Percentiles rank a stretch among this genome's conserved stretches.
Conservation (phyloP, 2,888 invertebrate species). For the Acanthacorydalis orientalis region DNA sequence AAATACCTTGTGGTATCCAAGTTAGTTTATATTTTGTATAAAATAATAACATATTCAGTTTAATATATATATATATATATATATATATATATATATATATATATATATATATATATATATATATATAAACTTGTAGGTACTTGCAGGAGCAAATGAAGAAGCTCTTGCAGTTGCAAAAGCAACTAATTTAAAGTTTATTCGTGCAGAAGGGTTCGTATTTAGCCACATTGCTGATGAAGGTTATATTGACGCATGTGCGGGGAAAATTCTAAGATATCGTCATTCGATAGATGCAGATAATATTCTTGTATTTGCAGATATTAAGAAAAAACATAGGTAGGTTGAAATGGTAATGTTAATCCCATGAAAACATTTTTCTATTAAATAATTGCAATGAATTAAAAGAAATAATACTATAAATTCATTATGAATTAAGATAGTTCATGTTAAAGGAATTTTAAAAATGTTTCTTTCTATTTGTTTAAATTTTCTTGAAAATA, state of each 20-base stretch:
- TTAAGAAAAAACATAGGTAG: constrained; percentile 74
- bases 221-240: constrained; percentile 71
- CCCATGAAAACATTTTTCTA: no score
- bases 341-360: no score
- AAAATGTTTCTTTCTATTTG: no score
- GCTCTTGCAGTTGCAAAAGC: constrained; percentile 60
- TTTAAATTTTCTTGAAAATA: no score
- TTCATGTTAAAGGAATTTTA: no score
- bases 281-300: constrained; percentile 46
- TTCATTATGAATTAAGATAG: no score
- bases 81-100: constrained; percentile 2
- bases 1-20: constrained; percentile 43
- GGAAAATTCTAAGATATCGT: constrained; percentile 50
- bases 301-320: constrained; percentile 53
- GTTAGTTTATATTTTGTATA: constrained; percentile 16
- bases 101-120: background rate
- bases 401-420: no score
- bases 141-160: constrained; percentile 60
- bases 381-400: no score
- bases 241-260: constrained; percentile 57
- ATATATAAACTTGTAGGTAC: constrained; percentile 28
- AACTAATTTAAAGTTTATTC: constrained; percentile 49
- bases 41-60: background rate
- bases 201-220: constrained; percentile 66
- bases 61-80: constrained; percentile 3